A percentile compares a stretch with the other conserved stretches of the same genome.
Evolutionary conservation across 2,888 invertebrate genomes (phyloP).

Genomic region (Mermis nigrescens): DNA sequence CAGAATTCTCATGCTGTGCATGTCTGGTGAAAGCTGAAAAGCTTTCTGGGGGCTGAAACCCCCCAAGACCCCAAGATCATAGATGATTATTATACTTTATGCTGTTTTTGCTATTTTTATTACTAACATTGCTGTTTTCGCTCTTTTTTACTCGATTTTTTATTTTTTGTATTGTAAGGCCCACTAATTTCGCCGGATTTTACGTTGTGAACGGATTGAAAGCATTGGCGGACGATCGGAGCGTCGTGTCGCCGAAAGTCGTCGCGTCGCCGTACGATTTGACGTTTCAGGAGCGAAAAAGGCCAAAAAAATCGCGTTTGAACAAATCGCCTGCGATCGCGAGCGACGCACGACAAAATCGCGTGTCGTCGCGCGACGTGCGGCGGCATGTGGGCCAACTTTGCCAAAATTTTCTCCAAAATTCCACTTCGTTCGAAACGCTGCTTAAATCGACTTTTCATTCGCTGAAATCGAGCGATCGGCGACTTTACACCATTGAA

Average conservation of each 20-base stretch:
- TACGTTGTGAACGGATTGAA: slow-evolving; percentile 78
- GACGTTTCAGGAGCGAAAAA: slow-evolving; percentile 20
- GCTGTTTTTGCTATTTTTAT: too few species aligned
- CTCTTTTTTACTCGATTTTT: too few species aligned
- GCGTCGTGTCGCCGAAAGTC: slow-evolving; percentile 20
- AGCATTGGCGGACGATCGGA: slow-evolving; percentile 62
- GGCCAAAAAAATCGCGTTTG: slow-evolving; percentile 50
- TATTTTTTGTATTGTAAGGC: not conserved
- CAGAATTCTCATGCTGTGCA: too few species aligned
- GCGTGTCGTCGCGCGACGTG: not conserved
- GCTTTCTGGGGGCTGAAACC: too few species aligned
- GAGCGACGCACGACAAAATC: slow-evolving; percentile 43
- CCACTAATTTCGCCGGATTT: slow-evolving; percentile 68
- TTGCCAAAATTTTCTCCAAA: slow-evolving; percentile 31
- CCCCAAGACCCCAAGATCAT: too few species aligned
- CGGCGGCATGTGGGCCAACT: slow-evolving; percentile 13
- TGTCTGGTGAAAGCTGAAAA: too few species aligned
- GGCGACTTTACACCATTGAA: not conserved
- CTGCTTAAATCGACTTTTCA: not conserved
- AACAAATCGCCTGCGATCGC: slow-evolving; percentile 54
- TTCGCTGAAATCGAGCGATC: not conserved
- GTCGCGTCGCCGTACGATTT: slow-evolving; percentile 19
- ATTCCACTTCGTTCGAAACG: slow-evolving; percentile 32
- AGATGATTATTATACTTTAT: too few species aligned
- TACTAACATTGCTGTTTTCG: too few species aligned